A percentile compares a stretch with the other conserved stretches of the same genome.
These are phyloP conservation scores for Augochlora pura DNA, from an alignment of 1,140 invertebrate species.

Conservation along the genomic window DNA sequence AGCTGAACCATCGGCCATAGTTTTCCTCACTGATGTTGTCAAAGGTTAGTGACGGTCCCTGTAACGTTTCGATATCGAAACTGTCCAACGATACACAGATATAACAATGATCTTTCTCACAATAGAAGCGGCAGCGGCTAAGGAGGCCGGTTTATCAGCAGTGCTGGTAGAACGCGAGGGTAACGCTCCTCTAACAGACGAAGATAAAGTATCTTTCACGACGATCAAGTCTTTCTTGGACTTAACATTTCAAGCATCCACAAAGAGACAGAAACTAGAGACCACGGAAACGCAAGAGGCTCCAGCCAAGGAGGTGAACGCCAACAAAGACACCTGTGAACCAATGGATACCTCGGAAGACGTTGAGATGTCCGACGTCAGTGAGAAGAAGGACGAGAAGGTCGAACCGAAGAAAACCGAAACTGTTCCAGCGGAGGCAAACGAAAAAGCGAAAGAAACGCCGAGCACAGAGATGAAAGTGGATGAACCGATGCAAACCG, in stretches of 20 bases:
- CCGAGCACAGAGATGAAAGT: conserved; percentile 10
- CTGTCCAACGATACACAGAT: not conserved
- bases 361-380: conserved; percentile 60
- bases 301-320: conserved; percentile 47
- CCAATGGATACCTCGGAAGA: conserved; percentile 73
- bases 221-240: conserved; percentile 83
- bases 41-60: conserved; percentile 81
- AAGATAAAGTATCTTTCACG: conserved; percentile 82
- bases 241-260: conserved; percentile 72
- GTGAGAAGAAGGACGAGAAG: conserved; percentile 54
- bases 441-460: conserved; percentile 26
- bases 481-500: conserved; percentile 37
- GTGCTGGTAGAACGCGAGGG: conserved; percentile 88
- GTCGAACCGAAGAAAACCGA: conserved; percentile 51
- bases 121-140: conserved; percentile 91
- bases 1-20: conserved; percentile 83
- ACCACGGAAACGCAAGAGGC: conserved; percentile 52
- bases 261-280: conserved; percentile 76
- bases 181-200: conserved; percentile 85
- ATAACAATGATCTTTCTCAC: conserved; percentile 17
- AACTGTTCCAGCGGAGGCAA: conserved; percentile 18
- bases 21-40: conserved; percentile 92
- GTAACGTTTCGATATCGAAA: conserved; percentile 1
- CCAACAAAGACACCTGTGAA: conserved; percentile 46
- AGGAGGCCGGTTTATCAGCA: conserved; percentile 85